A percentile compares a stretch with the other conserved stretches of the same genome.
phyloP scores from a whole-genome alignment of 1,140 invertebrate genomes.

The Matsumurasca onukii region DNA sequence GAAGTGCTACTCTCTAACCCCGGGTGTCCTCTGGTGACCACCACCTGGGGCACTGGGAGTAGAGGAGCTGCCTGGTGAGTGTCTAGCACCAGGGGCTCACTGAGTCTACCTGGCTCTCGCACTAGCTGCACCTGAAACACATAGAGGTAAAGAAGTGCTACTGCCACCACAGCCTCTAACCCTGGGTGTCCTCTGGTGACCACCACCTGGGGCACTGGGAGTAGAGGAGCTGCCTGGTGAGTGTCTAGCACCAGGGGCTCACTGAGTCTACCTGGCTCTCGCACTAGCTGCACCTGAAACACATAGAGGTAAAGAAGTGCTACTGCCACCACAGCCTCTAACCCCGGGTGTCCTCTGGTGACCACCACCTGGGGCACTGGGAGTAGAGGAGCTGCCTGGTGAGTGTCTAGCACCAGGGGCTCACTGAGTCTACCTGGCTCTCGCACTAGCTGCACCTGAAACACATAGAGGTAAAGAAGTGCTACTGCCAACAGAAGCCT shows the following conservation, averaged over 20 bases:
- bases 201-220: not conserved
- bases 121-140: constrained; percentile 25
- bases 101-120: constrained; percentile 21
- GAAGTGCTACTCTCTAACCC: too few species aligned
- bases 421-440: constrained; percentile 30
- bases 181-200: constrained; percentile 26
- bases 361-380: not conserved
- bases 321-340: constrained; percentile 13
- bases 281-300: constrained; percentile 4
- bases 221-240: constrained; percentile 33
- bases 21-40: constrained; percentile 10
- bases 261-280: constrained; percentile 26
- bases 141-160: too few species aligned
- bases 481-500: not conserved
- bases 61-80: constrained; percentile 36
- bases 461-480: not conserved
- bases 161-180: constrained; percentile 20
- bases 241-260: constrained; percentile 40
- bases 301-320: constrained; percentile 26
- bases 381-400: constrained; percentile 32
- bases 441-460: constrained; percentile 26
- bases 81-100: constrained; percentile 38
- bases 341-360: constrained; percentile 27
- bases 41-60: constrained; percentile 11
- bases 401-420: constrained; percentile 39